A percentile compares a stretch with the other conserved stretches of the same genome.
phyloP scores from a whole-genome alignment of 2,888 invertebrate species.

The Catocala sponsa region DNA sequence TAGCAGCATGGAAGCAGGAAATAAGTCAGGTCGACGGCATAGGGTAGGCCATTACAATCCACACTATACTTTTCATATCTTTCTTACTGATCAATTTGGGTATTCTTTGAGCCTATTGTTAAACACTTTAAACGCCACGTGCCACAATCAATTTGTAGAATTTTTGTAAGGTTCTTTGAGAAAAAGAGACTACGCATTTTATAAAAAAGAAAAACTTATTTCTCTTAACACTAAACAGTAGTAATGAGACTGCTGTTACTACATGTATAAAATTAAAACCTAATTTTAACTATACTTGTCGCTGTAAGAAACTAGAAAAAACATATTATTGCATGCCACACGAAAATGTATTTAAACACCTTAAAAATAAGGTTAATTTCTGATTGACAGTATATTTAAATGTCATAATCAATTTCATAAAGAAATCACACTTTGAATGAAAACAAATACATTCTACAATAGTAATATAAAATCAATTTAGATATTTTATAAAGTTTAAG shows the following conservation, averaged over 20 bases:
- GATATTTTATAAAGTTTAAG: neutral
- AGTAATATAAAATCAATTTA: neutral
- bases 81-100: no score
- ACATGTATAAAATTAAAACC: neutral
- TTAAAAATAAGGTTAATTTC: neutral
- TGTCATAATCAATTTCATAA: slow-evolving; percentile 1
- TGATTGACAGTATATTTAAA: neutral
- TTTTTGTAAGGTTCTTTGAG: no score
- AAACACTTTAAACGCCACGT: no score
- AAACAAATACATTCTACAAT: neutral
- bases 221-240: no score
- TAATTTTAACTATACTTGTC: neutral
- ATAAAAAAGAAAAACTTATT: no score
- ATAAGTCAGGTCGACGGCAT: no score
- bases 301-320: neutral
- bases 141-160: no score
- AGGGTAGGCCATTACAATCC: no score
- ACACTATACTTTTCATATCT: no score
- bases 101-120: no score
- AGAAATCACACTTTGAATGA: neutral
- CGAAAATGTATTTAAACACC: neutral
- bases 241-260: neutral
- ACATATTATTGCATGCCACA: neutral
- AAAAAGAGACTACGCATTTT: no score
- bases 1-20: no score